phyloP scores from a whole-genome alignment of 2,888 invertebrate genomes.

The Carterocephalus palaemon region DNA sequence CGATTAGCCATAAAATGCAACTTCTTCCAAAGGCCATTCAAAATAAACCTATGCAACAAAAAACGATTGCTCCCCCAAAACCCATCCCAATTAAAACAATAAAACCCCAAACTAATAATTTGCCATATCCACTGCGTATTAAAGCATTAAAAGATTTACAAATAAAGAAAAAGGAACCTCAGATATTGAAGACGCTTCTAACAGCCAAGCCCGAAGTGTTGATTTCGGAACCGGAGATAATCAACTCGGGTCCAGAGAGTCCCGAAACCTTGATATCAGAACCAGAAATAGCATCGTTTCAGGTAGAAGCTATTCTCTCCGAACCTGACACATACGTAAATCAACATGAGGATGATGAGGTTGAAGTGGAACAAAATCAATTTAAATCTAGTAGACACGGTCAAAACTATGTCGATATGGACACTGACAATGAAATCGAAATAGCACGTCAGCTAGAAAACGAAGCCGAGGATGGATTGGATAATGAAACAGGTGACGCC shows the following conservation, averaged over 20 bases:
- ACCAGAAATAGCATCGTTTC: constrained; percentile 74
- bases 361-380: constrained; percentile 45
- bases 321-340: constrained; percentile 65
- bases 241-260: constrained; percentile 73
- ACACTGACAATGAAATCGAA: constrained; percentile 74
- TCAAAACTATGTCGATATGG: constrained; percentile 69
- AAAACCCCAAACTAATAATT: constrained; percentile 56
- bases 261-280: constrained; percentile 75
- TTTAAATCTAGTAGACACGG: constrained; percentile 45
- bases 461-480: constrained; percentile 42
- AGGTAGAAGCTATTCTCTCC: constrained; percentile 71
- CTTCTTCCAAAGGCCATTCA: constrained; percentile 54
- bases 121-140: constrained; percentile 71
- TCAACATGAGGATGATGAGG: constrained; percentile 38
- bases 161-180: constrained; percentile 73
- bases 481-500: constrained; percentile 41
- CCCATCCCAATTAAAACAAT: constrained; percentile 61
- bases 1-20: constrained; percentile 70
- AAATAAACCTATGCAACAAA: constrained; percentile 53
- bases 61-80: constrained; percentile 55
- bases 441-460: constrained; percentile 61
- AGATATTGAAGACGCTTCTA: constrained; percentile 71
- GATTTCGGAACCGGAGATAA: constrained; percentile 71
- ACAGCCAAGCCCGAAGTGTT: constrained; percentile 70
- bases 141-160: constrained; percentile 75